Evolutionary conservation across 2,113 vertebrate genomes (phyloP).

Genomic region (Myotis yumanensis): DNA sequence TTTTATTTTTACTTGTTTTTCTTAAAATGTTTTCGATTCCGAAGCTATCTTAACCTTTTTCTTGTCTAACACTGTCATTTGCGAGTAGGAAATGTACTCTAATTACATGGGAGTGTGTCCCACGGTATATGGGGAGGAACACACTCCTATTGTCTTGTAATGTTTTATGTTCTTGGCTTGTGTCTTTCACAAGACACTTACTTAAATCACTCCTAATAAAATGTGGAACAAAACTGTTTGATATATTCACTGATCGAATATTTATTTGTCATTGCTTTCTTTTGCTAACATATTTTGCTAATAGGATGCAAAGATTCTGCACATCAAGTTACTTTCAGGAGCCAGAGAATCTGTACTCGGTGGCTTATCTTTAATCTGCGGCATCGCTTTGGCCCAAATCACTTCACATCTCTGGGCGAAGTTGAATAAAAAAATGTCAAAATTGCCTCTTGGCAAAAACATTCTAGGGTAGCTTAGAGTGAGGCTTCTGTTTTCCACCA

Average conservation of each 20-base stretch:
- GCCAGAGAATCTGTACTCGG: not conserved
- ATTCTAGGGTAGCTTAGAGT: not conserved
- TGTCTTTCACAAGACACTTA: conserved; percentile 43
- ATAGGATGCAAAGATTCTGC: not conserved
- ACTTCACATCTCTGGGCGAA: not conserved
- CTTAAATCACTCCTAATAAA: conserved; percentile 11
- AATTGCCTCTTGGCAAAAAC: not conserved
- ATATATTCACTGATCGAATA: not conserved
- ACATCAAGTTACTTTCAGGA: not conserved
- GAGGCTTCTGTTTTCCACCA: not conserved
- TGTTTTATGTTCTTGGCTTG: conserved; percentile 20
- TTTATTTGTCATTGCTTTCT: conserved; percentile 3
- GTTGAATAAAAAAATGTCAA: not conserved
- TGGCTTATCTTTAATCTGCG: conserved; percentile 8
- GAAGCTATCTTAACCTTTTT: conserved; percentile 14
- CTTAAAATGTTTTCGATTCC: conserved; percentile 25
- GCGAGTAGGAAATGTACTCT: conserved; percentile 25
- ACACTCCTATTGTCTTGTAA: not conserved
- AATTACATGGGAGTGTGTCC: conserved; percentile 35
- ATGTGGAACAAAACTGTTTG: not conserved
- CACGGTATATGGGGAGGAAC: not conserved
- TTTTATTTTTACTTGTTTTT: not conserved
- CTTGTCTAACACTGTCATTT: conserved; percentile 37
- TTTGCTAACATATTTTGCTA: not conserved
- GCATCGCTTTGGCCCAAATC: not conserved